Conservation (phyloP, 2,797 vertebrate genomes). For the Lemur catta region DNA sequence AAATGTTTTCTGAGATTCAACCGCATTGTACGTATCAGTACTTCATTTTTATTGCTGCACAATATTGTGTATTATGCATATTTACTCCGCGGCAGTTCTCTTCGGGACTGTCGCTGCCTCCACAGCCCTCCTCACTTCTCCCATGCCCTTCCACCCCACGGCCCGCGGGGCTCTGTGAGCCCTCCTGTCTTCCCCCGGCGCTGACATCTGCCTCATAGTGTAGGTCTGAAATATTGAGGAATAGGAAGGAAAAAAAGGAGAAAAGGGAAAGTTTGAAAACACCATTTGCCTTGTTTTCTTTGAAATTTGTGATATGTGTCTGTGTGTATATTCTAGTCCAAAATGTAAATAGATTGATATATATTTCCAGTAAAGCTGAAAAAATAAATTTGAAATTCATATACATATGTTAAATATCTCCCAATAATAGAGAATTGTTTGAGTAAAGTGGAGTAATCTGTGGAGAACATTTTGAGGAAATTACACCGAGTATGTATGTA, state of each 20-base stretch:
- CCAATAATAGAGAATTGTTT: background rate
- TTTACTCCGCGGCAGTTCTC: background rate
- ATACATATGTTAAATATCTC: background rate
- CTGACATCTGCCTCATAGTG: background rate
- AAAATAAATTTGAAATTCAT: background rate
- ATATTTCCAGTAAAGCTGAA: background rate
- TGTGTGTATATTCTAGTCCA: background rate
- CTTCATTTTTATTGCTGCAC: background rate
- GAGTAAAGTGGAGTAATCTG: background rate
- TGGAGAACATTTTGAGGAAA: background rate
- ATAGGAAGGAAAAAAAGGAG: background rate
- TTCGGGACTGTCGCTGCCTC: too few relatives aligned
- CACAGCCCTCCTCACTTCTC: background rate
- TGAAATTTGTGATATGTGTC: background rate
- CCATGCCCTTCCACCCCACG: background rate
- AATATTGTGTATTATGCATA: background rate
- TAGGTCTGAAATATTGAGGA: background rate
- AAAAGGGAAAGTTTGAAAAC: background rate
- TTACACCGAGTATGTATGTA: background rate
- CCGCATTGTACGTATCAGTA: background rate
- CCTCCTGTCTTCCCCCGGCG: background rate
- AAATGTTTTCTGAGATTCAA: background rate
- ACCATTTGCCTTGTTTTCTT: background rate
- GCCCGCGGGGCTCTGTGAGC: rapidly evolving
- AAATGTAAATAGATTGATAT: background rate